Base-by-base conservation (phyloP, 2,888 invertebrate genomes). In the Lysandra coridon region DNA sequence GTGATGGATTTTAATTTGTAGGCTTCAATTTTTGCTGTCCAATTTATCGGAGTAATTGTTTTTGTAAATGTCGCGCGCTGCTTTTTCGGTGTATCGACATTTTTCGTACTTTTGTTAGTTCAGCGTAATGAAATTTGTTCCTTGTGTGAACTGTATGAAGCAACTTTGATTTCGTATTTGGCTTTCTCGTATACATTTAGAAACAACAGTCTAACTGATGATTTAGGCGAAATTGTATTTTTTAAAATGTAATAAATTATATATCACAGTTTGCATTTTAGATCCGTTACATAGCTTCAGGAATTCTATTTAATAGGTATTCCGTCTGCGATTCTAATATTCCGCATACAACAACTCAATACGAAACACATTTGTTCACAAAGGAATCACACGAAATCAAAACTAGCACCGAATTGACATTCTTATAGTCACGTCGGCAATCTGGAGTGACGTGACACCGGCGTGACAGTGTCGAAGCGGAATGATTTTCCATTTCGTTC, bases 1-100 rank as follows among this genome's bases (percentile, higher is more conserved):
- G 83, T 81, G 81, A 79, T 78, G 81, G 82, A 81, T 82, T 83
- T 83, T 82, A 82, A 83, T 83, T 83, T 83, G 81, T 78, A 79
- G 80, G 64, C 79, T 79, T 79, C 79, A 79, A 79, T 79, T 79
- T 79, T 79, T 79, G 74, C 79, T 74, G 79, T 79, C 79, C 79
- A 79, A 79, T 79, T 79, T 79, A 79, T 79, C 40, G 74, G 60
- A 60, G 79, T 79, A 79, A 79, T 79, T 79, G 79, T 79, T 79
- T 79, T 79, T 80, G 80, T 79, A 78, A 80, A 80, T 79, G 69
- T 74, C 44, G 44, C 74, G 74, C 14, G 57, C 17, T 17, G 57
- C 53, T 73, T 73, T 74, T 57, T 64, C 30, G 53, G 78, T 53
- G 60, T 73, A 78, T 73, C 69, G 33, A 69, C 69, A 37, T 69